Conservation (phyloP, 2,888 invertebrate species). For the Tillus elongatus region DNA sequence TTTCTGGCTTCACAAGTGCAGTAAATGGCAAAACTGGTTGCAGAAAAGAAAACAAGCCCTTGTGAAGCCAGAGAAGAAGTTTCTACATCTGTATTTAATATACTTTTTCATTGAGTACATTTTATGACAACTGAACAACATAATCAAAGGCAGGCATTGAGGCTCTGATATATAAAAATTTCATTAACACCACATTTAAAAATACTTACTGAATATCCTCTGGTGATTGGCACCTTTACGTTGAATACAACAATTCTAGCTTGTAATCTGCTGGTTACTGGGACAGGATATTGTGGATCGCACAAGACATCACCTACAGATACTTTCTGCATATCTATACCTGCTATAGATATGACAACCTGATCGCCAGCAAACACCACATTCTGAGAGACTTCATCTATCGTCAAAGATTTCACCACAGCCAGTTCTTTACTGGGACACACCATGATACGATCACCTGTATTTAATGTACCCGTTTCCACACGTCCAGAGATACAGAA, state of each 20-base stretch:
- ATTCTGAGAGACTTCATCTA: conserved; percentile 62
- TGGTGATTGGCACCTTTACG: conserved; percentile 80
- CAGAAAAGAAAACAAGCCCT: too few species aligned
- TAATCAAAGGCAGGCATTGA: too few species aligned
- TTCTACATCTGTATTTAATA: too few species aligned
- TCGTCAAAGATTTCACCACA: conserved; percentile 64
- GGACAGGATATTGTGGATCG: conserved; percentile 71
- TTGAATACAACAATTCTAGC: conserved; percentile 93
- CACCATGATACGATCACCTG: conserved; percentile 79
- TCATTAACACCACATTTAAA: too few species aligned
- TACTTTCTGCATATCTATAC: conserved; percentile 77
- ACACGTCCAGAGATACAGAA: conserved; percentile 85
- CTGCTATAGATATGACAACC: conserved; percentile 70
- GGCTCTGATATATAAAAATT: too few species aligned
- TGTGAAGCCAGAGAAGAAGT: too few species aligned
- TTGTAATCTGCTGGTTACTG: conserved; percentile 70
- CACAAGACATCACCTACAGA: conserved; percentile 82
- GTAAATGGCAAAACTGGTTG: too few species aligned
- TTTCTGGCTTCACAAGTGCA: too few species aligned
- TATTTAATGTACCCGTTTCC: conserved; percentile 80
- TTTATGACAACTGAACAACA: too few species aligned
- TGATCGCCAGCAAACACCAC: conserved; percentile 93
- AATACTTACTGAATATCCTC: conserved; percentile 66
- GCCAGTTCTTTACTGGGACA: conserved; percentile 78
- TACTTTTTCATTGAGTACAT: too few species aligned